Percentiles rank a stretch among this genome's conserved stretches.
Evolutionary conservation across 2,888 invertebrate species (phyloP).

Genomic region (Candidula unifasciata): DNA sequence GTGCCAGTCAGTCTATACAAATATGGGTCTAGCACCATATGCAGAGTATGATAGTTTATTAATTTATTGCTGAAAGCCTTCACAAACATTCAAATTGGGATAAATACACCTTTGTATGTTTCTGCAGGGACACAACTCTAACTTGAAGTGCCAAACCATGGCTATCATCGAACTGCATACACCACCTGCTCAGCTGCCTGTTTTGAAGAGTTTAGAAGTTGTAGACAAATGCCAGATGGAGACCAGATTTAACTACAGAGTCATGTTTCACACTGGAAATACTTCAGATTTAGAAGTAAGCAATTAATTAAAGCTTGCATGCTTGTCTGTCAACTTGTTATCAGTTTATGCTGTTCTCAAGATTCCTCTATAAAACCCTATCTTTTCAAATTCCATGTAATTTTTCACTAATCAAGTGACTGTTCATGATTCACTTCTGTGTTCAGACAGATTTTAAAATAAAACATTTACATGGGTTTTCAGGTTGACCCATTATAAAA

Average conservation of each 20-base stretch:
- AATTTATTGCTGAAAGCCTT: background rate
- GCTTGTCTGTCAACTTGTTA: too few species aligned
- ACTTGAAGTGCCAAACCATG: slow-evolving; percentile 17
- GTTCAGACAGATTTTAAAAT: too few species aligned
- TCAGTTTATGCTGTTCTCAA: too few species aligned
- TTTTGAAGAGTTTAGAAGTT: background rate
- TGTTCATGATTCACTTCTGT: too few species aligned
- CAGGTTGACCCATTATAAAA: too few species aligned
- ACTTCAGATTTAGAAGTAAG: slow-evolving; percentile 38
- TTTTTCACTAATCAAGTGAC: too few species aligned
- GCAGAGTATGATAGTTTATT: too few species aligned
- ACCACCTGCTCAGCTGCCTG: background rate
- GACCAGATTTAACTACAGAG: slow-evolving; percentile 23
- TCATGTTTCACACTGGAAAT: slow-evolving; percentile 36
- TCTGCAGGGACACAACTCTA: slow-evolving; percentile 20
- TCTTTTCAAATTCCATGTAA: too few species aligned
- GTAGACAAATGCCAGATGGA: background rate
- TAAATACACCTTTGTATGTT: background rate
- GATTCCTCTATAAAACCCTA: too few species aligned
- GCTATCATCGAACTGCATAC: slow-evolving; percentile 40
- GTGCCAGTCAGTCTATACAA: too few species aligned
- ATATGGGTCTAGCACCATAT: too few species aligned
- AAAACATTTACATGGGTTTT: too few species aligned
- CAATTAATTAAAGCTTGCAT: background rate
- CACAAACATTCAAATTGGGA: background rate